Base-by-base conservation (phyloP, 2,113 vertebrate species). In the Prionailurus viverrinus region DNA sequence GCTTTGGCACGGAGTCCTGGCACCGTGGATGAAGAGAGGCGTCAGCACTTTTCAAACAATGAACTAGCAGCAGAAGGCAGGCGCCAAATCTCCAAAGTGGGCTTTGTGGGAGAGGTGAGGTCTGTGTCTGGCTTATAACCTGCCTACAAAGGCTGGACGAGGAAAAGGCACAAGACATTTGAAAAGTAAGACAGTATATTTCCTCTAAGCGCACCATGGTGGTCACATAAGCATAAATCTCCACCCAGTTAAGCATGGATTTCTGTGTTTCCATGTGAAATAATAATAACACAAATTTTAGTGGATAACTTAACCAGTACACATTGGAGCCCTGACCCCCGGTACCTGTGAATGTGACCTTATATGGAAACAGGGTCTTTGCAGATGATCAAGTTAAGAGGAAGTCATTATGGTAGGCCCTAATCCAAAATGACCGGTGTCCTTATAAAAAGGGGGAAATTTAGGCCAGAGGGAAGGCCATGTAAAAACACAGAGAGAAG, bases 11-110 rank as follows among this genome's bases (percentile, higher is more conserved):
- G 74, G 92, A 97, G 91, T 98, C 86, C 92, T 98, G 98, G 98
- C 96, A 96, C 61, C n/a, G 31, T 71, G 94, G 84, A 82, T 92
- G 73, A 97, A 96, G 96, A 98, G 73, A 87, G 92, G 96, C 71
- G 78, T 98, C 98, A 98, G 97, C 98, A 98, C 65, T 98, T 98
- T 98, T 95, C 63, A 82, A 93, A 96, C 51, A 87, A 97, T 61
- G 39, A 91, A 80, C 51, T 82, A 79, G 97, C 58, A 97, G 92
- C 96, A 97, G 96, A 96, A 96, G 80, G 84, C 92, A 74, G 96
- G 80, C 71, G 53, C 96, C 93, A 92, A 48, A 73, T 94, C 93
- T 93, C 95, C 92, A 61, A 94, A 95, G 96, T 19, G 82, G 92
- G 79, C 96, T 83, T 97, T 18, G 25, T 58, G 80, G 73, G 78